Evolutionary conservation across 2,888 invertebrate genomes (phyloP), one percentile per base, ranked within the genome.

Genomic region (Saturnia japonica): DNA sequence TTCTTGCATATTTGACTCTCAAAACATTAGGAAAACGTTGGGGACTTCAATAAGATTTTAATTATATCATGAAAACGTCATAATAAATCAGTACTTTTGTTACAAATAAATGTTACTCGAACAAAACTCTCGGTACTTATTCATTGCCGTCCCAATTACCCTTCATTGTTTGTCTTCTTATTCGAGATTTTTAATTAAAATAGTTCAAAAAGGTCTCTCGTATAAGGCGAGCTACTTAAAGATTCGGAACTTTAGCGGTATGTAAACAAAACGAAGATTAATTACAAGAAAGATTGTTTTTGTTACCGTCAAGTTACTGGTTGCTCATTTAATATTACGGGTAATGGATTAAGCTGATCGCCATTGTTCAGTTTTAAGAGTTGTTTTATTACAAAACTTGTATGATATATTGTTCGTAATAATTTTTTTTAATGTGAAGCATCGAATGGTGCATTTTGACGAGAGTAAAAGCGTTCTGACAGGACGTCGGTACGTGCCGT

Each of bases 181-280:
- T 64, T 64, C 64, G 40, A 72, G 75, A 72, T 74, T 77, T 77
- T 78, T 78, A 78, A 78, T 78, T 78, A 78, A 78, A 78, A 78
- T 78, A 78, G 78, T 78, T 78, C 67, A 45, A 47, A 22, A 73
- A 75, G 71, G 74, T 68, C 67, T 54, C 67, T 45, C 57, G 68
- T 67, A 60, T 67, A 68, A 54, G 67, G 16, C 71, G 28, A 60
- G 74, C 74, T 77, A 73, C 68, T 76, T 71, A 43, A 57, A 72
- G 69, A 69, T 71, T 72, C 66, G 22, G 67, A 71, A 72, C 67
- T 71, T 72, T 54, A 66, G 57, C 47, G 72, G 64, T 45, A 68
- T 34, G 70, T 70, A 70, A 72, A 72, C 72, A 72, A 70, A 70
- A 68, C 70, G 70, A 60, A 70, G 70, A 70, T 70, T 70, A 67